Evolutionary conservation across 2,113 vertebrate species (phyloP).

Genomic region (Trichechus manatus): DNA sequence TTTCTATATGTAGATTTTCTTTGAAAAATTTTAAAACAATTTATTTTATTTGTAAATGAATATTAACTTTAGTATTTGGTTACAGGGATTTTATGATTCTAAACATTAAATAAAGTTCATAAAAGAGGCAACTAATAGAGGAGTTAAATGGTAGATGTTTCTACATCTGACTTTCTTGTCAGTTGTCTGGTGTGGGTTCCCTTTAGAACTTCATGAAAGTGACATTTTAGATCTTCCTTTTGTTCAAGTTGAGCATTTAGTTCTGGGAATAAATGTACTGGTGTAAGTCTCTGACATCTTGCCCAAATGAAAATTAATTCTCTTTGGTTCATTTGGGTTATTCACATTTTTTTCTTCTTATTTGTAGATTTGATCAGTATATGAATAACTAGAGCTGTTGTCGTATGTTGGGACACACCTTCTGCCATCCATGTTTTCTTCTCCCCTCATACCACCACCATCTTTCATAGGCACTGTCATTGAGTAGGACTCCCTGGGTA

Average conservation of each 20-base stretch:
- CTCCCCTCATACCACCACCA: not conserved
- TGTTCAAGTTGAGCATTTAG: conserved; percentile 31
- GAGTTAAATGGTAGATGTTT: not conserved
- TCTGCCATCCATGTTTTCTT: not conserved
- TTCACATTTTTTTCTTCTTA: not conserved
- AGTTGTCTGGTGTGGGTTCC: conserved; percentile 21
- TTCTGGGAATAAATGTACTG: not conserved
- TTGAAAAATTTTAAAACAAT: conserved; percentile 41
- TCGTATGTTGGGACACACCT: not conserved
- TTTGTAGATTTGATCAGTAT: conserved; percentile 36
- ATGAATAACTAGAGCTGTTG: not conserved
- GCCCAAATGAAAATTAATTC: not conserved
- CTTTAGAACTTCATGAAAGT: not conserved
- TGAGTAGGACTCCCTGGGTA: not conserved
- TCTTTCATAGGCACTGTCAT: not conserved
- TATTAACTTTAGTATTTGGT: conserved; percentile 5
- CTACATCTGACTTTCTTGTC: not conserved
- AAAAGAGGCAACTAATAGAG: not conserved
- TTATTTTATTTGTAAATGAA: conserved; percentile 50
- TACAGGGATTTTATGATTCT: conserved; percentile 25
- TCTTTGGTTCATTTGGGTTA: not conserved
- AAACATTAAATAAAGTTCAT: conserved; percentile 29
- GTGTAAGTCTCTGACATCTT: not conserved
- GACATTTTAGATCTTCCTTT: conserved; percentile 34
- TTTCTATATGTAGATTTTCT: conserved; percentile 27